These are phyloP conservation scores for Limulus polyphemus DNA, from an alignment of 2,888 invertebrate species.

Conservation along the genomic window DNA sequence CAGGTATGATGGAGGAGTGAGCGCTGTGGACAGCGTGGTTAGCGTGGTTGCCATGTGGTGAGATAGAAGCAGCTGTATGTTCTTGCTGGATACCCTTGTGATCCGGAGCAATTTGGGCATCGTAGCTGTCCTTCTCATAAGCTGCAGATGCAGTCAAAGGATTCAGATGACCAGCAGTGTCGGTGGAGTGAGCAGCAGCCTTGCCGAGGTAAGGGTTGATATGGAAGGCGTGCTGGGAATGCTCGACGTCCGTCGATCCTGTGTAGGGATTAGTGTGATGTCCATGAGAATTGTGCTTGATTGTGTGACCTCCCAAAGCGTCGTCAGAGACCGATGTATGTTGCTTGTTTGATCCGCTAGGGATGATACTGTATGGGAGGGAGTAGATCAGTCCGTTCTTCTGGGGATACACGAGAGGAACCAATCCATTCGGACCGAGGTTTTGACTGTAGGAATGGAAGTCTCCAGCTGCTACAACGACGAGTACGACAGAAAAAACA, in stretches of 20 bases:
- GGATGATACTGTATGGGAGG: slow-evolving; percentile 11
- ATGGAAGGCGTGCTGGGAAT: slow-evolving; percentile 18
- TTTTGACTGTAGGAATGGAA: slow-evolving; percentile 11
- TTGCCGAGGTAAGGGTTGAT: slow-evolving; percentile 21
- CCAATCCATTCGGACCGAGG: slow-evolving; percentile 5
- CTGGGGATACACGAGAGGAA: slow-evolving; percentile 7
- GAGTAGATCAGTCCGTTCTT: slow-evolving; percentile 16
- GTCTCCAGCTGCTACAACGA: slow-evolving; percentile 11
- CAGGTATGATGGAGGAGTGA: slow-evolving; percentile 12
- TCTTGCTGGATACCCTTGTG: slow-evolving; percentile 14
- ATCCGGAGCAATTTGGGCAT: slow-evolving; percentile 20
- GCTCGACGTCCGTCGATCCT: slow-evolving; percentile 17
- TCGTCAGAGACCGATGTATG: slow-evolving; percentile 18
- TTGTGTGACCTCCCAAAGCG: slow-evolving; percentile 14
- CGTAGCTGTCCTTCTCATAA: slow-evolving; percentile 15
- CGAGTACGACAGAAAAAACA: slow-evolving; percentile 15
- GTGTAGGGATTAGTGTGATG: slow-evolving; percentile 17
- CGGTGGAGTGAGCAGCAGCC: slow-evolving; percentile 20
- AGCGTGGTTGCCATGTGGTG: slow-evolving; percentile 16
- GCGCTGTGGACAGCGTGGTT: slow-evolving; percentile 17
- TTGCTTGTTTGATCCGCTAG: slow-evolving; percentile 14
- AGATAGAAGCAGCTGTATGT: slow-evolving; percentile 15
- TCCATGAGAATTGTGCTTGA: slow-evolving; percentile 17
- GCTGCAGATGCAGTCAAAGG: slow-evolving; percentile 11
- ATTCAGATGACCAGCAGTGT: slow-evolving; percentile 18